A percentile compares a stretch with the other conserved stretches of the same genome.
Evolutionary conservation across 2,888 invertebrate genomes (phyloP).

Genomic region (Arenicola marina): DNA sequence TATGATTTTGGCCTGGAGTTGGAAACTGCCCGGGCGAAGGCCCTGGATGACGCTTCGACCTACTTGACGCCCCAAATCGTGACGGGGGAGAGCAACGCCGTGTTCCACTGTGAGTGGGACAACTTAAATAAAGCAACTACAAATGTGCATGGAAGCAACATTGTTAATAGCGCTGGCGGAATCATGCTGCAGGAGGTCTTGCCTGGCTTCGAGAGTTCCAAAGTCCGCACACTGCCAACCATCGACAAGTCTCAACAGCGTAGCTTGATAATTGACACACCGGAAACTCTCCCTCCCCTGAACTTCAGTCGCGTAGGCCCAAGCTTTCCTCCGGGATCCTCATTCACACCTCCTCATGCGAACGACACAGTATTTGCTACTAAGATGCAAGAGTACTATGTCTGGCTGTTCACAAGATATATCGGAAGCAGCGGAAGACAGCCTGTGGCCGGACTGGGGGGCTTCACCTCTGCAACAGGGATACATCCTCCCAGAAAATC

Average conservation of each 20-base stretch:
- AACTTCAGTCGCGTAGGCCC: no score
- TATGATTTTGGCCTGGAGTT: constrained; percentile 14
- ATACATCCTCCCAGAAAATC: constrained; percentile 20
- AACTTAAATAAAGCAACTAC: constrained; percentile 36
- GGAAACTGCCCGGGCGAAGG: constrained; percentile 28
- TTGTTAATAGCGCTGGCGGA: constrained; percentile 37
- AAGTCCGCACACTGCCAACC: no score
- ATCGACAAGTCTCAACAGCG: no score
- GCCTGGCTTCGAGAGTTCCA: no score
- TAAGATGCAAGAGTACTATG: no score
- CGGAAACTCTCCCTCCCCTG: no score
- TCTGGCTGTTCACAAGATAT: no score
- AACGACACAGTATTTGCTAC: no score
- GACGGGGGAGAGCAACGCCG: constrained; percentile 17
- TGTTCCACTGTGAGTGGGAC: constrained; percentile 41
- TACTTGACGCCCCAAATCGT: constrained; percentile 33
- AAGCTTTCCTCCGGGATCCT: no score
- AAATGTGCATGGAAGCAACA: constrained; percentile 25
- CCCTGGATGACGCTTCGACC: constrained; percentile 27
- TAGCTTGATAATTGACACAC: no score
- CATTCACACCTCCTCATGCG: no score
- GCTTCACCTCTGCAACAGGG: constrained; percentile 32
- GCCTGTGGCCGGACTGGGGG: constrained; percentile 30
- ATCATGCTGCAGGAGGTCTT: constrained; percentile 41
- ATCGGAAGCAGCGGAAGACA: no score